Percentiles rank a stretch among this genome's conserved stretches.
phyloP scores from a whole-genome alignment of 2,113 vertebrate genomes.

The Malurus cyaneus region DNA sequence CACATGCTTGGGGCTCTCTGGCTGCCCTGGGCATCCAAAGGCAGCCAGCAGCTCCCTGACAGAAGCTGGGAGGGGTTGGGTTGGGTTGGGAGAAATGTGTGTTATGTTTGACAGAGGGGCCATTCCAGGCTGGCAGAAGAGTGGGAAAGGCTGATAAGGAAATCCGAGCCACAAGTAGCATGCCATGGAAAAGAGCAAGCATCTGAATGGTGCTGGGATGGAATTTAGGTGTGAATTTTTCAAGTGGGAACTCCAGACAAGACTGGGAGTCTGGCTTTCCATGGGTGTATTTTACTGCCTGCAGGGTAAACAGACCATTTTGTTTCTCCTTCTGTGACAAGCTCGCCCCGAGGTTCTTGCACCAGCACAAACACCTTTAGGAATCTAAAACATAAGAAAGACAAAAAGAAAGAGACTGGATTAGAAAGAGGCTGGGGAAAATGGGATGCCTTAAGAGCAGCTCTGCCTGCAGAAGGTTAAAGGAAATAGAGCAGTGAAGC shows the following conservation, averaged over 20 bases:
- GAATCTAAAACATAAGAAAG: constrained; percentile 89
- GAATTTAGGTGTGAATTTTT: constrained; percentile 37
- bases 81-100: background rate
- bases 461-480: background rate
- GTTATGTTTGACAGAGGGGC: background rate
- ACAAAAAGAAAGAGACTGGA: constrained; percentile 45
- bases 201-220: constrained; percentile 4
- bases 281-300: constrained; percentile 48
- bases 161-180: constrained; percentile 35
- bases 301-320: constrained; percentile 64
- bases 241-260: constrained; percentile 53
- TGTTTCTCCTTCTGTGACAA: constrained; percentile 79
- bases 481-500: background rate
- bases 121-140: background rate
- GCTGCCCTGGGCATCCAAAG: background rate
- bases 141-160: background rate
- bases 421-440: constrained; percentile 21
- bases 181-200: constrained; percentile 61
- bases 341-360: constrained; percentile 84
- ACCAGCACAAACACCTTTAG: constrained; percentile 84
- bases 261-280: constrained; percentile 41
- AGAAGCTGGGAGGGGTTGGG: background rate
- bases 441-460: background rate
- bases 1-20: background rate
- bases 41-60: background rate